Conservation (phyloP, 2,113 vertebrate genomes). For the Otus sunia region DNA sequence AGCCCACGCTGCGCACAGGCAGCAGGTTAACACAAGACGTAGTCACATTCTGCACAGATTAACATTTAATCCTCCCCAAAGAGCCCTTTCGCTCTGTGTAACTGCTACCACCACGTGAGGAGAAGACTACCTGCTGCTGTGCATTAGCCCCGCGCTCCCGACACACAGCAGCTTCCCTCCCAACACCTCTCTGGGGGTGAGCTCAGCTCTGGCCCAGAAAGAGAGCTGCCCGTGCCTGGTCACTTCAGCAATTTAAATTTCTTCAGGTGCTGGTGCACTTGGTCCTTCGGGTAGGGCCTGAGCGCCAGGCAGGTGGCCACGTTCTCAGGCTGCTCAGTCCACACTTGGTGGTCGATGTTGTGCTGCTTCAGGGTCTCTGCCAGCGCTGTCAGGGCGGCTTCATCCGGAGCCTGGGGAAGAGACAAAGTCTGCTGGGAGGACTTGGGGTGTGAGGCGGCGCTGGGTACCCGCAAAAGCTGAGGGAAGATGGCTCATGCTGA, state of each 20-base stretch:
- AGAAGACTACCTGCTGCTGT: background rate
- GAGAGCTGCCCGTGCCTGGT: background rate
- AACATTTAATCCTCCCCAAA: background rate
- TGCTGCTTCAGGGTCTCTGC: constrained; percentile 77
- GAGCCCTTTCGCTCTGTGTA: rapidly evolving
- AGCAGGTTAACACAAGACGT: rapidly evolving
- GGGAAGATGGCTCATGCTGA: rapidly evolving
- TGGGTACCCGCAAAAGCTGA: rapidly evolving
- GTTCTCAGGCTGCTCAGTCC: constrained; percentile 91
- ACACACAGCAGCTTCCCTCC: background rate
- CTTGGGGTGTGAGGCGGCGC: background rate
- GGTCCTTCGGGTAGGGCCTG: constrained; percentile 86
- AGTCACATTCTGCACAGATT: background rate
- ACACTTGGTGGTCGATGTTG: constrained; percentile 81
- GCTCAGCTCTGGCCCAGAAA: background rate
- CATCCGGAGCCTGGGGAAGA: constrained; percentile 79
- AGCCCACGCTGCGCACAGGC: rapidly evolving
- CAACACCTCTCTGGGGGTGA: rapidly evolving
- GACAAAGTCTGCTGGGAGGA: background rate
- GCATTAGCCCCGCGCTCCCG: no score
- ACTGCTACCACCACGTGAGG: rapidly evolving
- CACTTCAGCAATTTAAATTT: constrained; percentile 88
- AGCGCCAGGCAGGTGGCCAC: constrained; percentile 87
- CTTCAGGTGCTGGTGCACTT: constrained; percentile 81
- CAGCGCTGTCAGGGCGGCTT: constrained; percentile 75